A percentile compares a stretch with the other conserved stretches of the same genome.
phyloP scores from a whole-genome alignment of 2,113 vertebrate species.

The Thalassoma bifasciatum region DNA sequence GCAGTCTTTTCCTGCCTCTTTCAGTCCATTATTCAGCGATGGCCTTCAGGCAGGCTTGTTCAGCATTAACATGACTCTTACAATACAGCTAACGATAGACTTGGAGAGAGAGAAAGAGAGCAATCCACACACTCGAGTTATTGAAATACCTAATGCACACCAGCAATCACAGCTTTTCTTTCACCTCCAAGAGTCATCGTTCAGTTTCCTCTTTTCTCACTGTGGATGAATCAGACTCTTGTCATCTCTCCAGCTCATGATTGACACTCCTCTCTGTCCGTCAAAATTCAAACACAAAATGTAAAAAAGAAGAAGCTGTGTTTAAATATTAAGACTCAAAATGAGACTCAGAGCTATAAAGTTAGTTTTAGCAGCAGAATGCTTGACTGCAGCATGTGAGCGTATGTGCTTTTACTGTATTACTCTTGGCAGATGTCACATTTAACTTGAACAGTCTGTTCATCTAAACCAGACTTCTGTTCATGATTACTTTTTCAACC shows the following conservation, averaged over 20 bases:
- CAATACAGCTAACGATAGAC: neutral
- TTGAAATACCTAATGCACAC: neutral
- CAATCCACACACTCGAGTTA: slow-evolving; percentile 1
- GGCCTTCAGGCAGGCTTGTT: slow-evolving; percentile 17
- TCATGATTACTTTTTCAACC: slow-evolving; percentile 7
- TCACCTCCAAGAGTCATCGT: slow-evolving; percentile 17
- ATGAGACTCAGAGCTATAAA: neutral
- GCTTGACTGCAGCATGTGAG: neutral
- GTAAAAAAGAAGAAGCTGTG: neutral
- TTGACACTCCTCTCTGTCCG: neutral
- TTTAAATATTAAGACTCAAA: too few relatives aligned
- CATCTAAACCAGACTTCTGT: slow-evolving; percentile 10
- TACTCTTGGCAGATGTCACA: slow-evolving; percentile 23
- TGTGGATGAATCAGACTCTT: neutral
- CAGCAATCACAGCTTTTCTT: slow-evolving; percentile 7
- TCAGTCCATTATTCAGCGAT: neutral
- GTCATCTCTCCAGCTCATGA: neutral
- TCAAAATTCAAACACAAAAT: neutral
- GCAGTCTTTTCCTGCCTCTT: slow-evolving; percentile 34
- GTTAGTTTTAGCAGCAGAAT: neutral
- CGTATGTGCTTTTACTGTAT: neutral
- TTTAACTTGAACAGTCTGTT: slow-evolving; percentile 29
- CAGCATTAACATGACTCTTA: neutral
- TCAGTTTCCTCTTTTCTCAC: slow-evolving; percentile 1
- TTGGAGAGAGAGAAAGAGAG: neutral